Evolutionary conservation across 2,888 invertebrate genomes (phyloP), one percentile per base, ranked within the genome.

Genomic region (Cantharis rustica): DNA sequence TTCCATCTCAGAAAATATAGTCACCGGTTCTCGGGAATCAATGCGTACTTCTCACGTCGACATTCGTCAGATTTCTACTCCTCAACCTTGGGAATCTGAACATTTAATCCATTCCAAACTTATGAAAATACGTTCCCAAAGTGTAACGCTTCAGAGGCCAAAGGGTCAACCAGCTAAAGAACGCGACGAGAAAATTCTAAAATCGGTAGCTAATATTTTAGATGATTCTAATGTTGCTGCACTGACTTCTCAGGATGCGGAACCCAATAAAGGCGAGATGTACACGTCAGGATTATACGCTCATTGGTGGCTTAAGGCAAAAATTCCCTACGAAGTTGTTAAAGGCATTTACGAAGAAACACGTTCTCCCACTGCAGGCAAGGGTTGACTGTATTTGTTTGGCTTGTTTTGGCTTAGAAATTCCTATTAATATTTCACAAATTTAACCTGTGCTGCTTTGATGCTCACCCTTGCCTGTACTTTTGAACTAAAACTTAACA

Each of bases 291-390:
- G 95, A 85, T 90, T 96, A 88, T 96, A 96, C 88, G 96, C 95
- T 80, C 96, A 96, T 90, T 96, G 96, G 96, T 96, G 96, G 95
- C 93, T 96, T 90, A 96, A 96, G 91, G 95, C 95, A 86, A 93
- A 94, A 86, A 91, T 95, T 86, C 95, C 95, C 80, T 91, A 90
- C 82, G 90, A 90, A 84, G 91, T 92, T 88, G 89, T 88, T 79
- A 85, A 83, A 77, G 88, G 87, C 69, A 89, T 89, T 83, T 87
- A 87, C 79, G 84, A 87, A 83, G 87, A 87, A 73, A 86, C 87
- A 61, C 82, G 86, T 71, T 82, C 85, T 63, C 82, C 84, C 63
- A 81, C 84, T 83, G 85, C 89, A 89, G 89, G 89, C 89, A 89
- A 89, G 89, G 88, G 88, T 88, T 68, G 68, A 71, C 61, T 68